Evolutionary conservation across 2,113 vertebrate genomes (phyloP), one percentile per base, ranked within the genome.

Genomic region (Sprattus sprattus): DNA sequence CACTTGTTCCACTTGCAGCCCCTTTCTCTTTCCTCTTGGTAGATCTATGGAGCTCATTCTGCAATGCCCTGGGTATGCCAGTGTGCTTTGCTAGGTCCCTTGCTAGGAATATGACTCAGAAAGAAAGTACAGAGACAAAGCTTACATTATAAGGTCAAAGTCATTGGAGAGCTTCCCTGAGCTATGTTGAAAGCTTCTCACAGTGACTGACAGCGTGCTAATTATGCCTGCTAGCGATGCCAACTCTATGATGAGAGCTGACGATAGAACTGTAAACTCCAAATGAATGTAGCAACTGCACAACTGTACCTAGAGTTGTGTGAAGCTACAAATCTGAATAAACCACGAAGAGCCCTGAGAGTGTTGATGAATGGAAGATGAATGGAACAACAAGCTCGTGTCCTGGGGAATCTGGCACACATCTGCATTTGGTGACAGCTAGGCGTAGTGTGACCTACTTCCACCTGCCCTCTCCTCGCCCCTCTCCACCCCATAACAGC

Each of bases 381-480:
- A 71, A 71, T 71, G 64, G 28, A 25, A 71, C 64, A 71, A 25
- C 64, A 25, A 32, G 64, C 64, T 71, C 25, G 13, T 71, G 64
- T 71, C 64, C 64, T 71, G 8, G 13, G 64, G 64, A 71, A 71
- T 71, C 64, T 71, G 64, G 64, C 64, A 71, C 64, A 25, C n/a
- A 25, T 28, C 25, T 71, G n/a, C 3, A 32, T 28, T 11, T 71
- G 28, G 8, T 71, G 64, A 71, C 64, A 71, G 64, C 64, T 25
- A 28, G n/a, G 32, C 64, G 32, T 71, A 2, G 64, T 71, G 64
- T 71, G 64, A 71, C 64, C 64, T 71, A 71, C 64, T 71, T 71
- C 25, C 64, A 71, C 64, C 64, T 71, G 64, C 64, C 64, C 8
- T 9, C 64, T 71, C 25, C 15, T 13, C n/a, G n/a, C 25, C 3